These are phyloP conservation scores for Peromyscus nudipes DNA, from an alignment of 2,797 vertebrate genomes.

Conservation along the genomic window DNA sequence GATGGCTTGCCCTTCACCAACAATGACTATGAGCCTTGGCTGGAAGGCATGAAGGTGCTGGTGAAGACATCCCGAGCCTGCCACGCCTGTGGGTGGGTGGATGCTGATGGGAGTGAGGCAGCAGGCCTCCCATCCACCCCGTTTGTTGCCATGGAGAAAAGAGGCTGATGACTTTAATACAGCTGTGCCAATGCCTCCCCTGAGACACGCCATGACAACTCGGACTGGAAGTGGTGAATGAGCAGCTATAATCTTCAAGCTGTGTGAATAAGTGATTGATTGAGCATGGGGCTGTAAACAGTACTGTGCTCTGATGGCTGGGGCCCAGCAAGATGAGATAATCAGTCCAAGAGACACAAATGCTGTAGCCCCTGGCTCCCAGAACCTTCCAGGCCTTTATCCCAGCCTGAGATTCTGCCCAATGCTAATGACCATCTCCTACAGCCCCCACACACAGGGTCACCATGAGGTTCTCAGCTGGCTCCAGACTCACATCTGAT, in stretches of 20 bases:
- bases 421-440: accelerated
- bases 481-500: neutral
- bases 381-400: accelerated
- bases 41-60: slow-evolving; percentile 68
- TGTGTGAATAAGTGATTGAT: slow-evolving; percentile 86
- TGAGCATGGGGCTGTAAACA: slow-evolving; percentile 64
- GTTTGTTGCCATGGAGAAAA: slow-evolving; percentile 90
- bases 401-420: neutral
- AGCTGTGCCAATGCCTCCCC: slow-evolving; percentile 87
- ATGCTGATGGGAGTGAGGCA: slow-evolving; percentile 64
- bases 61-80: slow-evolving; percentile 75
- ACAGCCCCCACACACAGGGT: accelerated
- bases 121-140: slow-evolving; percentile 83
- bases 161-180: slow-evolving; percentile 83
- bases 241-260: slow-evolving; percentile 87
- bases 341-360: neutral
- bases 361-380: accelerated
- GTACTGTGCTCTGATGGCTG: neutral
- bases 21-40: slow-evolving; percentile 65
- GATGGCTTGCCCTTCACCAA: slow-evolving; percentile 71
- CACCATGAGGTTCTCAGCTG: neutral
- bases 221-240: slow-evolving; percentile 83
- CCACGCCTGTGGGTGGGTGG: slow-evolving; percentile 3
- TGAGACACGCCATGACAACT: slow-evolving; percentile 86
- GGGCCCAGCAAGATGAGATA: slow-evolving; percentile 49